A percentile compares a stretch with the other conserved stretches of the same genome.
Evolutionary conservation across 2,797 vertebrate species (phyloP).

Genomic region (Natrix natrix): DNA sequence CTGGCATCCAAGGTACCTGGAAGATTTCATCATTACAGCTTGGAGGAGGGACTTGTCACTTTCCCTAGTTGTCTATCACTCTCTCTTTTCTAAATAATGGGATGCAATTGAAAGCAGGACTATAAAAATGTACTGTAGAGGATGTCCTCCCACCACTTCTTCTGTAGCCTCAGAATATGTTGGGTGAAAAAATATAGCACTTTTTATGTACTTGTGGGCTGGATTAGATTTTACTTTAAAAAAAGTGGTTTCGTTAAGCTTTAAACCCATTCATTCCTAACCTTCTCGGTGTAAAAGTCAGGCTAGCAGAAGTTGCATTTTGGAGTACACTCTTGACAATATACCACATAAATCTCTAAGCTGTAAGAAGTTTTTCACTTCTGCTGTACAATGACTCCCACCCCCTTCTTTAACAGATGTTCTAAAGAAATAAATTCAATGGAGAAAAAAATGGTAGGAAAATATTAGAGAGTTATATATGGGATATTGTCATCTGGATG

Average conservation of each 20-base stretch:
- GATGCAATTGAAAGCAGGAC: background rate
- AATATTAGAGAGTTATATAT: background rate
- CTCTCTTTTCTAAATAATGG: background rate
- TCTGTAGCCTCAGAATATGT: background rate
- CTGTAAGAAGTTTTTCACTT: background rate
- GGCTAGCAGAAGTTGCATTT: background rate
- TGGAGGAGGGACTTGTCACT: background rate
- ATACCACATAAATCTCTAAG: background rate
- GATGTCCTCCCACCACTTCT: background rate
- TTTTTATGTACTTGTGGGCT: background rate
- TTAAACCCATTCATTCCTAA: background rate
- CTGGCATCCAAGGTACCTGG: background rate
- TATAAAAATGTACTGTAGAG: background rate
- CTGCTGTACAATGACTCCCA: background rate
- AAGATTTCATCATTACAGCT: background rate
- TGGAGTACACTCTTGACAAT: background rate
- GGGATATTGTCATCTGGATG: background rate
- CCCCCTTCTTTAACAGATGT: background rate
- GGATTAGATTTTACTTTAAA: background rate
- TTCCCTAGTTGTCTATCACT: background rate
- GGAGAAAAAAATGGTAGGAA: background rate
- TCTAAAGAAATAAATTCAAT: background rate
- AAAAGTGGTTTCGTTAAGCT: background rate
- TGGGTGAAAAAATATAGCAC: background rate
- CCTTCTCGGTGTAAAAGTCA: background rate